Percentiles rank a stretch among this genome's conserved stretches.
Evolutionary conservation across 2,888 invertebrate species (phyloP).

Genomic region (Drosophila sordidula): DNA sequence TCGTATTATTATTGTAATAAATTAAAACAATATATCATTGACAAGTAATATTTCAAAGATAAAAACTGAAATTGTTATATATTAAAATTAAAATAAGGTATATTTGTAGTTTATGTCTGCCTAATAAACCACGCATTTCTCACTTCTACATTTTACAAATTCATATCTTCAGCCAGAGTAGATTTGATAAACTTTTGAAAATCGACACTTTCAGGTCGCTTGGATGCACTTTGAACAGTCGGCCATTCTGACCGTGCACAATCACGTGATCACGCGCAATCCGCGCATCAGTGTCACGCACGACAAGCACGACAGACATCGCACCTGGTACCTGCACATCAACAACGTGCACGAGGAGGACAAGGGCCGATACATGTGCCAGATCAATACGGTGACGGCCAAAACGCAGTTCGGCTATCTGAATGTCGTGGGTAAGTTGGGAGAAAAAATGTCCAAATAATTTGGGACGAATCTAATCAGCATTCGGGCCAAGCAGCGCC

Average conservation of each 20-base stretch:
- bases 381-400: constrained; percentile 96
- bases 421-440: constrained; percentile 93
- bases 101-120: too few species aligned
- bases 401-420: constrained; percentile 97
- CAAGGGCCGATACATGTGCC: constrained; percentile 96
- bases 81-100: too few species aligned
- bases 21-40: too few species aligned
- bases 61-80: too few species aligned
- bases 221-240: constrained; percentile 98
- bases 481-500: background rate
- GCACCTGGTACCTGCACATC: constrained; percentile 97
- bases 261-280: constrained; percentile 97
- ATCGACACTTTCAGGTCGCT: constrained; percentile 89
- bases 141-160: too few species aligned
- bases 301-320: constrained; percentile 92
- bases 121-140: too few species aligned
- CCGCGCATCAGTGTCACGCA: constrained; percentile 96
- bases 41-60: too few species aligned
- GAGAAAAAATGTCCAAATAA: background rate
- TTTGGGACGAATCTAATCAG: constrained; percentile 51
- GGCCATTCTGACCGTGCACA: constrained; percentile 96
- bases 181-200: too few species aligned
- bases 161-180: too few species aligned
- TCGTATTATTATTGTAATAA: too few species aligned
- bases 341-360: constrained; percentile 96